A percentile compares a stretch with the other conserved stretches of the same genome.
Evolutionary conservation across 2,797 vertebrate genomes (phyloP).

Genomic region (Hydrocynus forskahlii): DNA sequence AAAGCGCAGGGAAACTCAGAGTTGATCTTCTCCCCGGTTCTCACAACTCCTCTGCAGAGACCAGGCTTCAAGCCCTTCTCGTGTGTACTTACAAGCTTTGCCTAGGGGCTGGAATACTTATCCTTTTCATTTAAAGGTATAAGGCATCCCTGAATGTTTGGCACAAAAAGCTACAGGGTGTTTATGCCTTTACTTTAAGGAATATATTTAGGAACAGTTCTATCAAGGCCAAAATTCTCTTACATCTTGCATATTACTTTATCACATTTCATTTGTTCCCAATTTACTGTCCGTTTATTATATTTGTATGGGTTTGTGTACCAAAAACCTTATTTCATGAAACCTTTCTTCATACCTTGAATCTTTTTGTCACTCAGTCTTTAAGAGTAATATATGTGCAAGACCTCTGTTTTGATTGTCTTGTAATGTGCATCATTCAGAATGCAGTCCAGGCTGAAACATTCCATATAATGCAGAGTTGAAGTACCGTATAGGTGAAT

Average conservation of each 20-base stretch:
- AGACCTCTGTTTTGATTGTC: no score
- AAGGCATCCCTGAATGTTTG: not conserved
- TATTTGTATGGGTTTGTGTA: not conserved
- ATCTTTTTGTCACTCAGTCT: no score
- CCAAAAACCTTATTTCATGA: no score
- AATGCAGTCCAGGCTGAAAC: no score
- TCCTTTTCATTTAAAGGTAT: constrained; percentile 11
- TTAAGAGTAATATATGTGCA: no score
- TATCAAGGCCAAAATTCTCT: not conserved
- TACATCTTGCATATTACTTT: not conserved
- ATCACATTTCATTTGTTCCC: no score
- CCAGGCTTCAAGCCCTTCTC: constrained; percentile 23
- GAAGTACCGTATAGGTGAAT: no score
- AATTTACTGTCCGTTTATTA: not conserved
- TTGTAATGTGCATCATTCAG: no score
- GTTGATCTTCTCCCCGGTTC: constrained; percentile 24
- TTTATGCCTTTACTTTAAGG: not conserved
- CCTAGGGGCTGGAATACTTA: constrained; percentile 13
- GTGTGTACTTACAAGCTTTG: constrained; percentile 13
- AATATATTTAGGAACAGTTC: not conserved
- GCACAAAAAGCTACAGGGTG: not conserved
- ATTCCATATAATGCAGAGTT: no score
- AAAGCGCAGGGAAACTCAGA: constrained; percentile 18
- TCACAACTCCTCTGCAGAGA: constrained; percentile 18
- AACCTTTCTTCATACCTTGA: no score